A percentile compares a stretch with the other conserved stretches of the same genome.
phyloP scores from a whole-genome alignment of 53 echinoderm and acorn worm species.

The Pentamera pediparva region DNA sequence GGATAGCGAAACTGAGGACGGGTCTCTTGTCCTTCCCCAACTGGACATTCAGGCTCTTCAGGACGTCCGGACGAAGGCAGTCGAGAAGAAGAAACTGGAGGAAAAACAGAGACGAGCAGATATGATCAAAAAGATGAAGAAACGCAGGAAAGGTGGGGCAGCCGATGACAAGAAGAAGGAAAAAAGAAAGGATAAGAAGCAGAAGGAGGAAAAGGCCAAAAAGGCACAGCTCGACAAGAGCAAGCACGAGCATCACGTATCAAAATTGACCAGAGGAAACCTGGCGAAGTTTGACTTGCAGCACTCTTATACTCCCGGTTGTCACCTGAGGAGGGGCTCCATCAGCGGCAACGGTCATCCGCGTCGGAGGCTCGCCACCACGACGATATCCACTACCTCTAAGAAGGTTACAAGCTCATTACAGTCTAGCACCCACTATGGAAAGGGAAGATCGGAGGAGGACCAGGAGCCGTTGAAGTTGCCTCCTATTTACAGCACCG shows the following conservation, averaged over 20 bases:
- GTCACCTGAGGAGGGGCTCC: not conserved
- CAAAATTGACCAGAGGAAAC: slow-evolving; percentile 50
- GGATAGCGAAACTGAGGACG: slow-evolving; percentile 6
- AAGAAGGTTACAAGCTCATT: not conserved
- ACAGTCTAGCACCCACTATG: not conserved
- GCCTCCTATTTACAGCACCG: not conserved
- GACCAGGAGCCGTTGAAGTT: not conserved
- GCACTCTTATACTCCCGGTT: not conserved
- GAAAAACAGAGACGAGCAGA: slow-evolving; percentile 12
- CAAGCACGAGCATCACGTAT: slow-evolving; percentile 13
- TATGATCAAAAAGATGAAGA: slow-evolving; percentile 32
- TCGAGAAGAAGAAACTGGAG: slow-evolving; percentile 30
- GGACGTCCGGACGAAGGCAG: not conserved
- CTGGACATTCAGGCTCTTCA: slow-evolving; percentile 23
- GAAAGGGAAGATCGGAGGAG: not conserved
- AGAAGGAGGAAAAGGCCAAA: not conserved
- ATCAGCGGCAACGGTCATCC: not conserved
- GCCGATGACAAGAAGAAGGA: slow-evolving; percentile 26
- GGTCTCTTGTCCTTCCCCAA: not conserved
- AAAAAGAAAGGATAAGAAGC: not conserved
- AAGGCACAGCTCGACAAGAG: not conserved
- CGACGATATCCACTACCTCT: not conserved
- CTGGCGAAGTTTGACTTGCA: slow-evolving; percentile 47
- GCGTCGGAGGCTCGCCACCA: not conserved
- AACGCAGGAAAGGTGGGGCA: not conserved